Base-by-base conservation (phyloP, 2,797 vertebrate species). In the Lacerta viridis region DNA sequence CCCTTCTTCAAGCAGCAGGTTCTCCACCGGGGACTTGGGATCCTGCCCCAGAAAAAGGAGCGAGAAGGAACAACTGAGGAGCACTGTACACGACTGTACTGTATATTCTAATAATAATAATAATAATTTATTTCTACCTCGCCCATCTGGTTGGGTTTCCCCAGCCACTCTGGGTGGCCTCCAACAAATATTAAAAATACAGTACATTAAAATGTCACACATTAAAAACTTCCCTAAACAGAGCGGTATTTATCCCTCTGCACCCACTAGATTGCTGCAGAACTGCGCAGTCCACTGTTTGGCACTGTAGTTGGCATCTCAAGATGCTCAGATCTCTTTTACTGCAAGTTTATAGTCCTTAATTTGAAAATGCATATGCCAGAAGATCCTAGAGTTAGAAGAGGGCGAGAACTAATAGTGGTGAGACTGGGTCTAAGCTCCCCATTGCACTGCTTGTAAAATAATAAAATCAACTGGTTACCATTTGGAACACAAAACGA, bases 1-100 rank as follows among this genome's bases (percentile, higher is more conserved):
- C 46, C 11, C 55, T 5, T 93, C 91, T 20, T 93, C 92, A 4
- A 36, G 89, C 84, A 98, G 96, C 66, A 98, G 80, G 88, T 97
- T 97, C 81, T 97, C 95, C 87, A 95, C 96, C 0, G 96, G 94
- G 86, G 96, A 95, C 72, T 82, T 97, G n/a, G 96, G 95, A 89
- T 98, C 97, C 97, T 98, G 93, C 23, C 29, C 74, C 71, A 93
- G 29, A 91, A 43, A 55, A 77, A 5, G 74, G 1, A 7, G 69
- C 6, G 46, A 82, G 66, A 78, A 82, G 83, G 7, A 41, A 72
- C 9, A 15, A 6, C 23, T 3, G 18, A 81, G 6, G 18, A n/a
- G 29, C 17, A n/a, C 18, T 5, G 8, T 3, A 46, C 7, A 20
- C 1, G 1, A 69, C 7, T 10, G 8, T 2, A 1, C 17, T 77